These are phyloP conservation scores for Thunnus albacares DNA, from an alignment of 2,797 vertebrate species.

Conservation along the genomic window DNA sequence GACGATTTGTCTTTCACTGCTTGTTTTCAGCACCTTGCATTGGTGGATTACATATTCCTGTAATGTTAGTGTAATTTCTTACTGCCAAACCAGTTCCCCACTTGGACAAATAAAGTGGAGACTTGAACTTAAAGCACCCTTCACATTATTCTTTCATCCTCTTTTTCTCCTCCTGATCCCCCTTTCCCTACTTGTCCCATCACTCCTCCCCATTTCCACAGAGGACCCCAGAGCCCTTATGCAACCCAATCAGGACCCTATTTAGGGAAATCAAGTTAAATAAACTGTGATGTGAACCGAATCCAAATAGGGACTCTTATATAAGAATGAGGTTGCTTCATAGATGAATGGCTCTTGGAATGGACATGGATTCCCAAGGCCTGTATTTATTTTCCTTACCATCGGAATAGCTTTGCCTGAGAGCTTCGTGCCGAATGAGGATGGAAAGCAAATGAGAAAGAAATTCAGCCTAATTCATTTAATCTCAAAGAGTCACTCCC, in stretches of 20 bases:
- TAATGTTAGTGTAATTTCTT: slow-evolving; percentile 8
- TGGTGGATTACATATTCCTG: background rate
- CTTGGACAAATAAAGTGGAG: slow-evolving; percentile 47
- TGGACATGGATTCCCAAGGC: slow-evolving; percentile 86
- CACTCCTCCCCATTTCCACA: slow-evolving; percentile 22
- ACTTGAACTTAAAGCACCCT: slow-evolving; percentile 36
- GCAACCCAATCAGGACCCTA: slow-evolving; percentile 81
- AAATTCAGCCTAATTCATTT: slow-evolving; percentile 47
- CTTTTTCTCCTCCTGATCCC: slow-evolving; percentile 15
- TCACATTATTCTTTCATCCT: slow-evolving; percentile 39
- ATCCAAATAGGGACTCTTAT: slow-evolving; percentile 78
- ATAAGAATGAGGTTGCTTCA: slow-evolving; percentile 83
- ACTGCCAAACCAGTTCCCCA: slow-evolving; percentile 30
- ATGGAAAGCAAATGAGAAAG: slow-evolving; percentile 44
- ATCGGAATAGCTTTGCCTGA: slow-evolving; percentile 80
- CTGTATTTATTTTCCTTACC: slow-evolving; percentile 91
- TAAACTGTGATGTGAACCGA: slow-evolving; percentile 82
- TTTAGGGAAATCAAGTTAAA: slow-evolving; percentile 83
- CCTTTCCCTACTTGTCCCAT: slow-evolving; percentile 6
- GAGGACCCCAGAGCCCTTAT: slow-evolving; percentile 64
- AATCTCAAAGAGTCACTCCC: slow-evolving; percentile 19
- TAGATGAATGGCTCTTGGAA: slow-evolving; percentile 82
- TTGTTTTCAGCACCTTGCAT: slow-evolving; percentile 41
- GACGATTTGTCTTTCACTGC: slow-evolving; percentile 29
- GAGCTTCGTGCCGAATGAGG: slow-evolving; percentile 56